Evolutionary conservation across 2,797 vertebrate species (phyloP), one percentile per base, ranked within the genome.

Genomic region (Alfaro cultratus): DNA sequence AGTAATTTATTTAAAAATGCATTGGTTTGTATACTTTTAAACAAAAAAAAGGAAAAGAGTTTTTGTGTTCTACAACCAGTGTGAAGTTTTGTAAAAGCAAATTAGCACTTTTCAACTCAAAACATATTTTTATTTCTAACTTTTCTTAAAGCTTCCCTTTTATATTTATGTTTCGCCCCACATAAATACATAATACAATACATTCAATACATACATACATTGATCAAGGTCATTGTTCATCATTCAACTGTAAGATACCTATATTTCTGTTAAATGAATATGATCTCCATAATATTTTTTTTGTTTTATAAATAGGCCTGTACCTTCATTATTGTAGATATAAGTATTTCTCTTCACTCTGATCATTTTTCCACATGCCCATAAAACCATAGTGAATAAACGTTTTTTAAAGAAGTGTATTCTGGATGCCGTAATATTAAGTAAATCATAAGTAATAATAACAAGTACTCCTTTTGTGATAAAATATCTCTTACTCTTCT

Each of bases 11-110:
- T 68, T 51, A 46, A 46, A 29, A 72, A 72, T 18, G 51, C 43
- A 70, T 79, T 10, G 74, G 1, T 68, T n/a, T 16, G 53, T 60
- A 39, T 41, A 67, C 76, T 39, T 80, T 47, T 51, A 36, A 71
- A 31, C 41, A 11, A 43, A 43, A 43, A 80, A 72, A 73, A 74
- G 70, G 23, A 74, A 4, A 73, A 46, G 43, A 34, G 21, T 53
- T 26, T 53, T 53, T 51, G 21, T 7, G 23, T 51, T 51, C 21
- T 51, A 12, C 23, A 68, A 29, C 36, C 72, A 78, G 73, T 80
- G 83, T 72, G 5, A 73, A 60, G 57, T 29, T 29, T 31, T 29
- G n/a, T 31, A 60, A 31, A 60, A 60, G 23, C 57, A 60, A 60
- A 60, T 29, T 31, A 60, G 1, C 12, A 29, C n/a, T 60, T 29